These are phyloP conservation scores for Acrocephalus scirpaceus DNA, from an alignment of 2,797 vertebrate species.

Conservation along the genomic window DNA sequence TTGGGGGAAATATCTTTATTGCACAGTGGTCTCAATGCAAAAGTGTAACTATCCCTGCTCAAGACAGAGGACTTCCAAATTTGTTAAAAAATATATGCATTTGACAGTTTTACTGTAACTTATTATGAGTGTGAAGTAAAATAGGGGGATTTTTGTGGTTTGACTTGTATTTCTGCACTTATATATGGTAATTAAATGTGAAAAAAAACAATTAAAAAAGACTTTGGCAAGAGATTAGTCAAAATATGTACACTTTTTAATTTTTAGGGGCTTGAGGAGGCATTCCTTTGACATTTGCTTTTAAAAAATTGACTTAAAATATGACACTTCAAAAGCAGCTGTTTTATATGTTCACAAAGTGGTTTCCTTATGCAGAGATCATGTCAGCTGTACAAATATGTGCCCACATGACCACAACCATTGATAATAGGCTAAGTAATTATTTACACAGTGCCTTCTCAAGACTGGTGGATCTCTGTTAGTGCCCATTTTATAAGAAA, in stretches of 20 bases:
- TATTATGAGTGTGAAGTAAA: background rate
- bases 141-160: slow-evolving; percentile 32
- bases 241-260: background rate
- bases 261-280: background rate
- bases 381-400: background rate
- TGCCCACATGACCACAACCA: background rate
- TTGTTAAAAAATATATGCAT: background rate
- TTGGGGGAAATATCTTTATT: background rate
- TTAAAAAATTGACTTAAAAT: background rate
- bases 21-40: background rate
- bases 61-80: background rate
- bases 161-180: slow-evolving; percentile 23
- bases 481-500: background rate
- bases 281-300: slow-evolving; percentile 21
- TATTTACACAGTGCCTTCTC: background rate
- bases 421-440: background rate
- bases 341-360: background rate
- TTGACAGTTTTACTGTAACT: slow-evolving; percentile 15
- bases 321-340: slow-evolving; percentile 39
- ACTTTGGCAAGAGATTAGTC: slow-evolving; percentile 45
- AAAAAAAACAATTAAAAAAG: slow-evolving; percentile 59
- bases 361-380: slow-evolving; percentile 9
- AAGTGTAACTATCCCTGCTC: background rate
- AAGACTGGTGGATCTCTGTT: background rate
- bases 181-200: slow-evolving; percentile 28